A percentile compares a stretch with the other conserved stretches of the same genome.
Evolutionary conservation across 2,797 vertebrate species (phyloP).

Genomic region (Enteromius treurensis): DNA sequence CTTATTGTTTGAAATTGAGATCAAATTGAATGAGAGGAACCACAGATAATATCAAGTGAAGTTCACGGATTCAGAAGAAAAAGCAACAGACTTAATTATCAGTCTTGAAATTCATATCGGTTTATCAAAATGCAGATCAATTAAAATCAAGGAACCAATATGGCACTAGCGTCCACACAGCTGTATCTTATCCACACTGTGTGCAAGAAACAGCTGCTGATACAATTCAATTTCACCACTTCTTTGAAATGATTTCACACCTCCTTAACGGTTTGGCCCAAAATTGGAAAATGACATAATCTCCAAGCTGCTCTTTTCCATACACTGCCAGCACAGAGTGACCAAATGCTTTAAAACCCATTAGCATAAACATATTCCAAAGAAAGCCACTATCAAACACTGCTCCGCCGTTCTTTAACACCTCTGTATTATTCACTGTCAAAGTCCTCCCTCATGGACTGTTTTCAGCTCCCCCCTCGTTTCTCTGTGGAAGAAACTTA

Average conservation of each 20-base stretch:
- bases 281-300: not conserved
- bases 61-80: no score
- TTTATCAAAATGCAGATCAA: not conserved
- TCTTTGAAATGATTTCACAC: not conserved
- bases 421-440: not conserved
- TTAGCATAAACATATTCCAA: not conserved
- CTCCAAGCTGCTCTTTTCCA: not conserved
- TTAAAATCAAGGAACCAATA: not conserved
- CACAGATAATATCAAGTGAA: not conserved
- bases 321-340: not conserved
- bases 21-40: not conserved
- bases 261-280: not conserved
- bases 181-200: not conserved
- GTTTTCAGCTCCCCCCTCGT: not conserved
- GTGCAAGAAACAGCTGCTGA: not conserved
- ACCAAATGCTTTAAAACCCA: not conserved
- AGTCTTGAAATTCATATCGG: not conserved
- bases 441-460: not conserved
- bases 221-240: not conserved
- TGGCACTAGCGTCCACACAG: no score
- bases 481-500: conserved; percentile 30
- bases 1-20: not conserved
- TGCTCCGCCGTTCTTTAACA: not conserved
- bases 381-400: not conserved
- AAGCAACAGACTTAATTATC: not conserved